Conservation (phyloP, 2,113 vertebrate genomes). For the Ptilonorhynchus violaceus region DNA sequence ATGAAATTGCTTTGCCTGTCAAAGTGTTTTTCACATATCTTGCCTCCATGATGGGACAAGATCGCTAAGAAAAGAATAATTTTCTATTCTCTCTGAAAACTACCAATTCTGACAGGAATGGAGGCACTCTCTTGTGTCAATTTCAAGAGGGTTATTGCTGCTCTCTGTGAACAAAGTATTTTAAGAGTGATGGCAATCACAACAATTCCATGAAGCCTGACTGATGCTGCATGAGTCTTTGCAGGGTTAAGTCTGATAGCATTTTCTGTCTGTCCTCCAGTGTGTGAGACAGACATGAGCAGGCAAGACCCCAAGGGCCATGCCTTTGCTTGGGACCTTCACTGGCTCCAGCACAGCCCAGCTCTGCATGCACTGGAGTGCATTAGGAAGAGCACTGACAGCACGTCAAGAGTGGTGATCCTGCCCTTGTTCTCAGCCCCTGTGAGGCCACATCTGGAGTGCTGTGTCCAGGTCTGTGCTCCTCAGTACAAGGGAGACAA, state of each 20-base stretch:
- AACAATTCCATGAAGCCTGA: not conserved
- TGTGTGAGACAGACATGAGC: not conserved
- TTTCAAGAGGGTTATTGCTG: not conserved
- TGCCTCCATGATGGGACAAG: not conserved
- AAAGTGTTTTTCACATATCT: not conserved
- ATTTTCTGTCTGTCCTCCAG: not conserved
- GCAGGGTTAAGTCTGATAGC: not conserved
- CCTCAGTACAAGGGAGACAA: not conserved
- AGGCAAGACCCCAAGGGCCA: not conserved
- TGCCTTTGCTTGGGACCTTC: not conserved
- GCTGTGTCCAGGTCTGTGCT: not conserved
- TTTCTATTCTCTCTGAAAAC: not conserved
- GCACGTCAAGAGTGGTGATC: fast-evolving
- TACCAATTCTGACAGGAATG: not conserved
- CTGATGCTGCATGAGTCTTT: not conserved
- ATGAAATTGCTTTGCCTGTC: not conserved
- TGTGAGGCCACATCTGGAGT: not conserved
- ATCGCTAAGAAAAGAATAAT: not conserved
- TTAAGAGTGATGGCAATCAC: not conserved
- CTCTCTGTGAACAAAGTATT: not conserved
- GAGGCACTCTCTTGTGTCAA: fast-evolving
- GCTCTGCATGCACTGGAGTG: not conserved
- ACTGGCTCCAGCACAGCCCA: not conserved
- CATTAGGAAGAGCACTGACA: not conserved
- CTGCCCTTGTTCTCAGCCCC: not conserved